Conservation (phyloP, 2,113 vertebrate species). For the Cochlearius cochlearius region DNA sequence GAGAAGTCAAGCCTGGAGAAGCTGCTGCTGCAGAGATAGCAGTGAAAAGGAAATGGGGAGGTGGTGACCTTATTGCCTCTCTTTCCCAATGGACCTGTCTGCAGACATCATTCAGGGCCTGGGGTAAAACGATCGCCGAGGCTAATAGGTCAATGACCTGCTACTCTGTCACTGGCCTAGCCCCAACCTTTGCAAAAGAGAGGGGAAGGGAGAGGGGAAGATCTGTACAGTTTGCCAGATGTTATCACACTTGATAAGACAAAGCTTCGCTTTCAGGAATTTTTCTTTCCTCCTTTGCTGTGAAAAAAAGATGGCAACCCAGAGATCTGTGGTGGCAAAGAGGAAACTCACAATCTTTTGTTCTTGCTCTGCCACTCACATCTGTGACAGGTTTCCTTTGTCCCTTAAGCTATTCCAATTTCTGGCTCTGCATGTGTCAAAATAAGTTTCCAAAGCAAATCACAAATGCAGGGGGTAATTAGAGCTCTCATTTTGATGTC, state of each 20-base stretch:
- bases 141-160: constrained; percentile 51
- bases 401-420: background rate
- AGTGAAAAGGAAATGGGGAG: constrained; percentile 42
- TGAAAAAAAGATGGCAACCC: background rate
- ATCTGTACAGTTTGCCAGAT: constrained; percentile 44
- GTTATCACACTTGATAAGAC: constrained; percentile 30
- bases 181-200: background rate
- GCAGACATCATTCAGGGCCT: background rate
- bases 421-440: background rate
- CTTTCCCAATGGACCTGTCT: constrained; percentile 38
- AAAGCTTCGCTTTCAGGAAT: constrained; percentile 28
- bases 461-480: background rate
- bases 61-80: constrained; percentile 49
- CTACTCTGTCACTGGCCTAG: background rate
- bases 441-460: constrained; percentile 34
- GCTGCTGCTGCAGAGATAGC: constrained; percentile 26
- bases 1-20: constrained; percentile 36
- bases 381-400: background rate
- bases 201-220: constrained; percentile 5
- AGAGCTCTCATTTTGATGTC: background rate
- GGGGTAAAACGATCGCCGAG: background rate
- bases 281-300: background rate
- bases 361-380: constrained; percentile 1
- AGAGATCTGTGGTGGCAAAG: background rate
- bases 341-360: background rate